Percentiles rank a stretch among this genome's conserved stretches.
Evolutionary conservation across 2,113 vertebrate species (phyloP).

Genomic region (Anarrhichthys ocellatus): DNA sequence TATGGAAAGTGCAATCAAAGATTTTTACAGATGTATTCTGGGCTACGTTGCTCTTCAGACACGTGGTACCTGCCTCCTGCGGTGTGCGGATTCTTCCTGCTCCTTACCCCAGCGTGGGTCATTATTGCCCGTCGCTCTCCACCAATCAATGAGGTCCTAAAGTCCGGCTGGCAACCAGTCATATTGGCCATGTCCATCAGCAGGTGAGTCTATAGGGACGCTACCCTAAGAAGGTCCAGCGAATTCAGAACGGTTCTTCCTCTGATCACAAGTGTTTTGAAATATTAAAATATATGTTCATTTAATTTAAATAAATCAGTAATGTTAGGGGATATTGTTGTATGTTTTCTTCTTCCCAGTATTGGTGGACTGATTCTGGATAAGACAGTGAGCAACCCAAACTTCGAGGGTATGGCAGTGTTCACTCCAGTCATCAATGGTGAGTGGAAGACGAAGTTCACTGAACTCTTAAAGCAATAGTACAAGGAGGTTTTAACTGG

Average conservation of each 20-base stretch:
- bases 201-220: constrained; percentile 81
- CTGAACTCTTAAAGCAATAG: neutral
- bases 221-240: neutral
- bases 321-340: neutral
- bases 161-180: constrained; percentile 92
- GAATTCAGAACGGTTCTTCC: neutral
- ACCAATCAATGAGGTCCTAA: constrained; percentile 86
- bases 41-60: constrained; percentile 74
- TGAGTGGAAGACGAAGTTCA: constrained; percentile 67
- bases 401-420: constrained; percentile 91
- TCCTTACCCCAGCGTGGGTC: constrained; percentile 88
- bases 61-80: constrained; percentile 83
- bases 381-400: constrained; percentile 88
- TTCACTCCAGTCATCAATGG: constrained; percentile 94
- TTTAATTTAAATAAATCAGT: neutral
- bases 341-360: constrained; percentile 75
- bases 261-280: neutral
- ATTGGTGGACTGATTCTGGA: constrained; percentile 93
- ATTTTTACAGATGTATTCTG: neutral
- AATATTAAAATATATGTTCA: neutral
- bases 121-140: constrained; percentile 83
- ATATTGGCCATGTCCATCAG: constrained; percentile 94
- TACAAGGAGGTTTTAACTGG: neutral
- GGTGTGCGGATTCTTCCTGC: constrained; percentile 85
- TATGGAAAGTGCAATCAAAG: neutral